Percentiles rank a stretch among this genome's conserved stretches.
Evolutionary conservation across 2,113 vertebrate genomes (phyloP).

Genomic region (Scophthalmus maximus): DNA sequence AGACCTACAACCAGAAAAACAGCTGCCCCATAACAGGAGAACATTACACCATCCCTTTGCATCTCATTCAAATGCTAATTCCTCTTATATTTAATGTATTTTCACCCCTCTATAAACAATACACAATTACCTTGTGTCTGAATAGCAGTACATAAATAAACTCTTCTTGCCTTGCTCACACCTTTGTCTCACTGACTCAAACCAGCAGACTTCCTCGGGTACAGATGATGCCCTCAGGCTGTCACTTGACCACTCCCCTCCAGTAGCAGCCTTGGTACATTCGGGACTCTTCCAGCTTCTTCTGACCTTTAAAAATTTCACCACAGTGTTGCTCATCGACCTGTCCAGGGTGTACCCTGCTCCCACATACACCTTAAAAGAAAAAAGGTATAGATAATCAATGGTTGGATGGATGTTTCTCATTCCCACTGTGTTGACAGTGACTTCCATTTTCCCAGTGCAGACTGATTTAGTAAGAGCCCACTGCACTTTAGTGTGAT

Average conservation of each 20-base stretch:
- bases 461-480: no score
- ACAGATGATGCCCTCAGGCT: slow-evolving; percentile 3
- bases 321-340: slow-evolving; percentile 17
- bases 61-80: background rate
- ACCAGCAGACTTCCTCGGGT: background rate
- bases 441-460: no score
- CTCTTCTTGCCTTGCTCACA: background rate
- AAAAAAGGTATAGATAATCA: no score
- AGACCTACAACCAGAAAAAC: no score
- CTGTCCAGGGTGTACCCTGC: no score
- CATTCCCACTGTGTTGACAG: no score
- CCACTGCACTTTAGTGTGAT: no score
- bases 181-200: background rate
- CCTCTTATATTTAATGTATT: background rate
- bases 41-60: no score
- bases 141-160: background rate
- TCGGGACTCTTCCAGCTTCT: background rate
- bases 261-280: background rate
- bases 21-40: no score
- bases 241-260: slow-evolving; percentile 9
- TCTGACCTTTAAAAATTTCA: slow-evolving; percentile 25
- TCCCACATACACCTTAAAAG: no score
- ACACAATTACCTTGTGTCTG: background rate
- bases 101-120: background rate
- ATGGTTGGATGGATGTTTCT: no score